Evolutionary conservation across 2,113 vertebrate species (phyloP).

Genomic region (Scomber japonicus): DNA sequence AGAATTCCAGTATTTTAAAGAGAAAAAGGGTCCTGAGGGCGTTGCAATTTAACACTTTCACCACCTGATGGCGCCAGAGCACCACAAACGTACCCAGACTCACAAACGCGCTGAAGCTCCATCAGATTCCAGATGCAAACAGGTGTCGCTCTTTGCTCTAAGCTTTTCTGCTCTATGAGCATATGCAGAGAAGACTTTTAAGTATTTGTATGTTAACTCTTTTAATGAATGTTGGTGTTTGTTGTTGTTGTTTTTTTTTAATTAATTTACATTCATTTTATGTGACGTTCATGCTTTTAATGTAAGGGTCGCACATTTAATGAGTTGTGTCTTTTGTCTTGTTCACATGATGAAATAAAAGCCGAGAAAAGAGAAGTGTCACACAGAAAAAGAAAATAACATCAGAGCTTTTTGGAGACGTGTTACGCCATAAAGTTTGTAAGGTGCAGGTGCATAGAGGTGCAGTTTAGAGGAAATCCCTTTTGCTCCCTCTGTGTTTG

Average conservation of each 20-base stretch:
- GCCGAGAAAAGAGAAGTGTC: not conserved
- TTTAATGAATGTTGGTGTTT: not conserved
- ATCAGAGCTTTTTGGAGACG: too few relatives aligned
- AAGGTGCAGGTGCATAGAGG: too few relatives aligned
- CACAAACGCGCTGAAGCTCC: accelerated
- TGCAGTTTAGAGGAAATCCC: not conserved
- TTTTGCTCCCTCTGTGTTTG: not conserved
- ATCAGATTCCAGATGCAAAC: not conserved
- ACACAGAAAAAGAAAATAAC: not conserved
- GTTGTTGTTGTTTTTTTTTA: too few relatives aligned
- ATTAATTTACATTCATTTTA: too few relatives aligned
- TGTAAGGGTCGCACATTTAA: too few relatives aligned
- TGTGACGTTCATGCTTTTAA: too few relatives aligned
- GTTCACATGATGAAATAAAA: too few relatives aligned
- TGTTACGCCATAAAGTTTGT: not conserved
- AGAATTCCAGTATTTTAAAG: not conserved
- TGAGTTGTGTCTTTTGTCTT: too few relatives aligned
- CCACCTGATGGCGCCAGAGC: conserved; percentile 43
- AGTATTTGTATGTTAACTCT: not conserved
- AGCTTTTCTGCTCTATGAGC: not conserved
- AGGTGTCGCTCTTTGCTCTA: conserved; percentile 53
- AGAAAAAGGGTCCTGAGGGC: not conserved
- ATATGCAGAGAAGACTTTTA: not conserved
- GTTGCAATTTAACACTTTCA: accelerated
- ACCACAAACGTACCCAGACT: not conserved